Evolutionary conservation across 1,140 invertebrate genomes (phyloP).

Genomic region (Euura saliciscinereae): DNA sequence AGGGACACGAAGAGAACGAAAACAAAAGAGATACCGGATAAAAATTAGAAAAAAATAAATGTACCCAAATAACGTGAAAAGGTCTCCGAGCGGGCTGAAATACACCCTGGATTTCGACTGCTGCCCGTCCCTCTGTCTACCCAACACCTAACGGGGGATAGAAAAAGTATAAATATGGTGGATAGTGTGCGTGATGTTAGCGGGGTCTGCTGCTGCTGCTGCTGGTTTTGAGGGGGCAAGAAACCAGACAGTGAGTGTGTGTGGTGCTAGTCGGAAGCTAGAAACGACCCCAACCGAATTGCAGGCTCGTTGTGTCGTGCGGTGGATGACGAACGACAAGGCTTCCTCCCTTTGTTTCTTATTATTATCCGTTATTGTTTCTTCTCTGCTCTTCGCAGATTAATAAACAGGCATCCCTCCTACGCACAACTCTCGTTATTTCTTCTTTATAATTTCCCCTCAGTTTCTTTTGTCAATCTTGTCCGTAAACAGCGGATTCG

Average conservation of each 20-base stretch:
- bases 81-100: neutral
- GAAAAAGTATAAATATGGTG: constrained; percentile 34
- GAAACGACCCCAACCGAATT: neutral
- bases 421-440: too few species aligned
- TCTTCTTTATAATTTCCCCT: too few species aligned
- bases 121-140: constrained; percentile 4
- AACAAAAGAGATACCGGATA: constrained; percentile 13
- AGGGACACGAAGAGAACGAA: neutral
- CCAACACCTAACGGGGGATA: constrained; percentile 25
- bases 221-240: neutral
- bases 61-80: neutral
- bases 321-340: neutral
- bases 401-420: too few species aligned
- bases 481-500: too few species aligned
- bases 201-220: neutral
- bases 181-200: constrained; percentile 23
- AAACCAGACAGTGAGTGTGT: constrained; percentile 2
- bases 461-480: too few species aligned
- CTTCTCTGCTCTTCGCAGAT: too few species aligned
- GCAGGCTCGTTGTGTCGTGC: neutral
- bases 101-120: neutral
- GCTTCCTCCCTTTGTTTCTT: too few species aligned
- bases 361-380: too few species aligned
- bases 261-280: constrained; percentile 1
- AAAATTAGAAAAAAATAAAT: neutral